Evolutionary conservation across 2,113 vertebrate genomes (phyloP), one percentile per base, ranked within the genome.

Genomic region (Mola mola): DNA sequence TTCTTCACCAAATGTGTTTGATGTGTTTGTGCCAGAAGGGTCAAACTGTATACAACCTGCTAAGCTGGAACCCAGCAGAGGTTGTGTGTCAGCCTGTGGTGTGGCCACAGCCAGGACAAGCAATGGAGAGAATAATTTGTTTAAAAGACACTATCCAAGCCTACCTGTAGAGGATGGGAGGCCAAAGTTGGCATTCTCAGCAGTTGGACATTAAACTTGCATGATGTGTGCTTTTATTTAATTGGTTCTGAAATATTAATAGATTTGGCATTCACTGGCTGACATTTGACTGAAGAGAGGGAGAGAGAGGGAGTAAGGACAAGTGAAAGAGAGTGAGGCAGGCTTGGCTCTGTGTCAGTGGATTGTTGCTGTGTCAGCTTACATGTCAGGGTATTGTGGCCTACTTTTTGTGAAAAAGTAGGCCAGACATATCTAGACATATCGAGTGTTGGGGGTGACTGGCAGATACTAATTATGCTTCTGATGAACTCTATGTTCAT

Each of bases 231-330:
- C 85, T 89, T 90, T 88, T 84, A 86, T 91, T 90, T 92, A 91
- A 92, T 91, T 91, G 87, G 71, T 80, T 58, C 64, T 92, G 64
- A 91, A 91, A 89, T 91, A 91, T 92, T 91, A 72, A 92, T 87
- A 70, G 42, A 58, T 60, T 49, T 86, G 76, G 67, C 82, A 84
- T 86, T 90, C 87, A 86, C 63, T 50, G 31, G 52, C 62, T 90
- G 88, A 88, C 88, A 90, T 90, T 90, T 88, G 83, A 86, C 82
- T 75, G 51, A 58, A 60, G 76, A 60, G 42, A 40, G 64, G 41
- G 59, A 8, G 43, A 36, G 43, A 20, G 20, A 24, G 19, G 34
- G 31, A 47, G 5, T 37, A 26, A 42, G 34, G 12, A 34, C 63
- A 6, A 64, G 26, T 40, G 40, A 58, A n/a, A 44, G 2, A 52